A percentile compares a stretch with the other conserved stretches of the same genome.
Evolutionary conservation across 2,113 vertebrate genomes (phyloP).

Genomic region (Cettia cetti): DNA sequence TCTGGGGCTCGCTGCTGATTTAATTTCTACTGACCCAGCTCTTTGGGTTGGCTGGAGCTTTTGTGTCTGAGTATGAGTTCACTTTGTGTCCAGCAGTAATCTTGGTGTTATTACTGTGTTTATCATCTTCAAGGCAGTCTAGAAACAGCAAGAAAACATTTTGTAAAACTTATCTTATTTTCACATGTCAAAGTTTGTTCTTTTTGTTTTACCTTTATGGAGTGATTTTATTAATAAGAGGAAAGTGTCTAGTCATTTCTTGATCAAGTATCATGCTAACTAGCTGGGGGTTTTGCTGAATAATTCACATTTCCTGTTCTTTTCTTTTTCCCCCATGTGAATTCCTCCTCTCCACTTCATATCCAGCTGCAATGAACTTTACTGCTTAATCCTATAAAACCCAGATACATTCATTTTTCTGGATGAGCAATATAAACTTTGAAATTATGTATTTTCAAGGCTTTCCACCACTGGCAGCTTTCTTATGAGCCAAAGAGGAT

Average conservation of each 20-base stretch:
- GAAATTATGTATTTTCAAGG: neutral
- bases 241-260: neutral
- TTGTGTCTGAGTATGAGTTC: neutral
- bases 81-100: neutral
- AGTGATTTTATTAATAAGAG: neutral
- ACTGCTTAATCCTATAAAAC: neutral
- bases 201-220: neutral
- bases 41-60: neutral
- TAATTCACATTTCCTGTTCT: neutral
- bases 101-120: constrained; percentile 13
- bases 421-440: neutral
- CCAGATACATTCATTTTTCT: neutral
- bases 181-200: neutral
- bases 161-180: neutral
- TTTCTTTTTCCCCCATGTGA: neutral
- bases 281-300: neutral
- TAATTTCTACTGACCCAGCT: constrained; percentile 70
- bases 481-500: neutral
- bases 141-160: neutral
- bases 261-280: neutral
- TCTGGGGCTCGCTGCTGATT: constrained; percentile 32
- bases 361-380: neutral
- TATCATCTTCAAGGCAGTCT: constrained; percentile 17
- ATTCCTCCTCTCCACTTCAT: neutral
- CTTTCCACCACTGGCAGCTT: neutral